A percentile compares a stretch with the other conserved stretches of the same genome.
Conservation (phyloP, 2,113 vertebrate genomes). For the Bothrops jararaca region DNA sequence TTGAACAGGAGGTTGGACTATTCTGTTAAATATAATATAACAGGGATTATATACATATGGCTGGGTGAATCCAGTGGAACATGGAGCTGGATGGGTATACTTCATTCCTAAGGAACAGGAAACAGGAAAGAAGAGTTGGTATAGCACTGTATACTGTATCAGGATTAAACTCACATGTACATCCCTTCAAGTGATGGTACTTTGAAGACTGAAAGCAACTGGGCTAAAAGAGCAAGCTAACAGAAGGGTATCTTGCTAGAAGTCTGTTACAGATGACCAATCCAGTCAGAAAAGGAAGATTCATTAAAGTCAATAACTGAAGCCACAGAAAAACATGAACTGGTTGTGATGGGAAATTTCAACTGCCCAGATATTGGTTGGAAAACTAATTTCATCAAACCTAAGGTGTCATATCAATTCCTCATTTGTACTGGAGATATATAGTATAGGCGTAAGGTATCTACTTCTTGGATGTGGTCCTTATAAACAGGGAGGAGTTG, state of each 20-base stretch:
- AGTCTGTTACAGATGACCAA: neutral
- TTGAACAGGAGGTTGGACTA: too few relatives aligned
- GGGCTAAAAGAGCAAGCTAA: neutral
- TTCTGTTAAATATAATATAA: neutral
- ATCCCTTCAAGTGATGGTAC: neutral
- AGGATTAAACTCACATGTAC: neutral
- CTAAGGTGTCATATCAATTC: neutral
- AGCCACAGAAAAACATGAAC: neutral
- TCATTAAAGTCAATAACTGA: neutral
- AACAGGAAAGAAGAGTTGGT: neutral
- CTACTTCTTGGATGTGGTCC: neutral
- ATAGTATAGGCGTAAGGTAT: neutral
- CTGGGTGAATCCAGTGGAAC: neutral
- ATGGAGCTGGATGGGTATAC: neutral
- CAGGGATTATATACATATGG: neutral
- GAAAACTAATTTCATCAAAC: neutral
- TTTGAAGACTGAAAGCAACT: neutral
- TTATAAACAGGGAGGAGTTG: neutral
- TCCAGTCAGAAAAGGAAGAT: neutral
- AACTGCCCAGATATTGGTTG: neutral
- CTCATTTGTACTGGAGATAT: neutral
- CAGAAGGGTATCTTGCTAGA: neutral
- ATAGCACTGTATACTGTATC: neutral
- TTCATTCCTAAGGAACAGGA: neutral
- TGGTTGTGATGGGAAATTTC: neutral